Base-by-base conservation (phyloP, 2,888 invertebrate species). In the Agrypnus murinus region DNA sequence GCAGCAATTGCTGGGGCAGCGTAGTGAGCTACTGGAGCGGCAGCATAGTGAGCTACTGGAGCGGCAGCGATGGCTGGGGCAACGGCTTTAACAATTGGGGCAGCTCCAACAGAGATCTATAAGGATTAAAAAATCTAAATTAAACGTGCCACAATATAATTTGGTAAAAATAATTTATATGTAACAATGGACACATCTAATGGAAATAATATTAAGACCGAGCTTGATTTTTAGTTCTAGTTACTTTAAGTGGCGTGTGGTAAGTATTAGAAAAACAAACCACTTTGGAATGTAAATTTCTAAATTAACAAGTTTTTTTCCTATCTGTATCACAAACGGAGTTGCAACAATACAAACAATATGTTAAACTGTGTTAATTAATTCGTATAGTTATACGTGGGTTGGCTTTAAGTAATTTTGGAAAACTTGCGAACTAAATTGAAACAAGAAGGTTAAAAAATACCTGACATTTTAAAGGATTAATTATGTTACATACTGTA, bases 41-140 rank as follows among this genome's bases (percentile, higher is more conserved):
- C 78, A 3, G 79, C 85, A 6, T 80, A 73, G 12, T 75, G 84
- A 6, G 80, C 73, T 8, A 83, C 83, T n/a, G 83, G 77, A 6
- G 80, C 85, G 6, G 80, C 73, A n/a, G 74, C 17, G 32, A 25
- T 31, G 1, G 55, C 32, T 19, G 62, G 62, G 10, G 62, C 46
- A 25, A 55, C 53, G 10, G 53, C 25, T 17, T 17, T 55, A 1
- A 55, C 53, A 7, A 55, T 10, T n/a, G 53, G 53, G 34, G 53
- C 34, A 9, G 53, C 32, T 9, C 55, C 55, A n/a, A 55, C 38
- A 10, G 65, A 65, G n/a, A 65, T 1, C 65, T 65, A 32, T 8
- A 63, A 50, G 9, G 4, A n/a, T n/a, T n/a, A 19, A n/a, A 1
- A 55, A 34, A 15, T n/a, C 32, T 15, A 53, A 31, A 14, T 12